These are phyloP conservation scores for Agonopterix subpropinquella DNA, from an alignment of 2,888 invertebrate species.

Conservation along the genomic window DNA sequence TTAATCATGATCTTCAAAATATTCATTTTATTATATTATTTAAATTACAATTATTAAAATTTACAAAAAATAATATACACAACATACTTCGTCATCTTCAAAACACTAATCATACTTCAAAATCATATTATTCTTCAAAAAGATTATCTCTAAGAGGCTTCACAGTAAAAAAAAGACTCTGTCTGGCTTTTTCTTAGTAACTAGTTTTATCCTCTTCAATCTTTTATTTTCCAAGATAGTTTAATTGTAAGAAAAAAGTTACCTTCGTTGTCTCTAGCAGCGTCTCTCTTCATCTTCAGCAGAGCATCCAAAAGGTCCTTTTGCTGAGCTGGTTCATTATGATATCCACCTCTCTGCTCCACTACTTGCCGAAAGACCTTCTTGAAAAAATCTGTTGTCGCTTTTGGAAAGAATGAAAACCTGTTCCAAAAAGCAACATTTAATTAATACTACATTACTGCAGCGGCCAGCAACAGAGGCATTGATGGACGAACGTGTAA, in stretches of 20 bases:
- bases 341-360: conserved; percentile 27
- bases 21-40: no score
- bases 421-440: conserved; percentile 17
- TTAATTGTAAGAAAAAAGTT: neutral
- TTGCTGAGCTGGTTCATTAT: conserved; percentile 16
- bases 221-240: neutral
- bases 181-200: conserved; percentile 1
- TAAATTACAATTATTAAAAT: no score
- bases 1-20: no score
- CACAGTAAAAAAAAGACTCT: no score
- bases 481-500: no score
- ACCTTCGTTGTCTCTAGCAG: conserved; percentile 29
- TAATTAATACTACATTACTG: no score
- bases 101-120: no score
- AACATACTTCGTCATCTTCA: no score
- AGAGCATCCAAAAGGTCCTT: conserved; percentile 43
- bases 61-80: no score
- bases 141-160: no score
- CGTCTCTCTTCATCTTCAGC: conserved; percentile 38
- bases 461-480: no score
- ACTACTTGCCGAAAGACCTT: conserved; percentile 29
- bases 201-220: neutral
- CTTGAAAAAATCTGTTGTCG: conserved; percentile 28
- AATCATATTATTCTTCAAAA: no score
- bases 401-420: conserved; percentile 41